phyloP scores from a whole-genome alignment of 2,113 vertebrate genomes.

The Chionis minor region DNA sequence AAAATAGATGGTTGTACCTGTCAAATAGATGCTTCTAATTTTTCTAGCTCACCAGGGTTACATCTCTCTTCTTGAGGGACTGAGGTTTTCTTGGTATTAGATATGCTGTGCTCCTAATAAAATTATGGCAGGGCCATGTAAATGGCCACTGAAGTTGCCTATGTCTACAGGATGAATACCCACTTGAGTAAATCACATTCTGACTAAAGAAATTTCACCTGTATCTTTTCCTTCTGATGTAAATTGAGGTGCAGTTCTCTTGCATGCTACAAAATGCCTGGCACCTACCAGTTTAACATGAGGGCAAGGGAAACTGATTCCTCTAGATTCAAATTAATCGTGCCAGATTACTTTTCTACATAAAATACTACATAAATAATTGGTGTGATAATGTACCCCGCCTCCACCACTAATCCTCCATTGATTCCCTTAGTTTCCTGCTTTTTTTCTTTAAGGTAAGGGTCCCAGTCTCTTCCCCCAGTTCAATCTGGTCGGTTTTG shows the following conservation, averaged over 20 bases:
- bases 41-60: neutral
- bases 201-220: neutral
- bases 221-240: neutral
- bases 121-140: neutral
- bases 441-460: neutral
- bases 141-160: neutral
- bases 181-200: neutral
- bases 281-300: neutral
- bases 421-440: neutral
- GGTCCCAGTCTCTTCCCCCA: neutral
- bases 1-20: neutral
- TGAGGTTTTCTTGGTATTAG: neutral
- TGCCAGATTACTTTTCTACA: neutral
- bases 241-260: neutral
- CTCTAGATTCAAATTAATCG: neutral
- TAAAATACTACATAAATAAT: neutral
- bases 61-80: neutral
- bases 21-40: neutral
- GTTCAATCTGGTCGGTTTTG: conserved; percentile 66
- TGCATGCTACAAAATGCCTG: neutral
- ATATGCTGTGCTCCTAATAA: neutral
- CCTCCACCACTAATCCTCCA: neutral
- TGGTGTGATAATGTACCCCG: neutral
- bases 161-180: fast-evolving
- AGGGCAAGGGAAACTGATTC: neutral